Conservation (phyloP, 2,888 invertebrate genomes). For the Lepidochitona cinerea region DNA sequence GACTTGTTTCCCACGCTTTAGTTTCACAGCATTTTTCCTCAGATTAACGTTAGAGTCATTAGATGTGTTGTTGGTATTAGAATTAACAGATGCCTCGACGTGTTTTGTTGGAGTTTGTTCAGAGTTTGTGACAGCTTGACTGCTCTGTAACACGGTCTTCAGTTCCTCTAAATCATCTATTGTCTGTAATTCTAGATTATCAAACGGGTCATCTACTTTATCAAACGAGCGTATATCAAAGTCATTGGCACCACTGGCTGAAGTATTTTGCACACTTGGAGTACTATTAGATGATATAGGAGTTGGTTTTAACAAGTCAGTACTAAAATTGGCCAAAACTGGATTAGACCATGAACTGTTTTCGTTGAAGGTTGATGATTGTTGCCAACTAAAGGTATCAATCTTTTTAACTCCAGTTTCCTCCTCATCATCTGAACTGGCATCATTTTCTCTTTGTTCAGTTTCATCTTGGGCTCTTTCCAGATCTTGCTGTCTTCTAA, state of each 20-base stretch:
- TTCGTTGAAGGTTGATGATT: neutral
- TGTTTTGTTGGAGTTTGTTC: neutral
- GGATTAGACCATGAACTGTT: neutral
- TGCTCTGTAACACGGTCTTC: slow-evolving; percentile 42
- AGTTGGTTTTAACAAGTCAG: neutral
- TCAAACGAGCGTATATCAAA: slow-evolving; percentile 60
- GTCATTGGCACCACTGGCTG: slow-evolving; percentile 19
- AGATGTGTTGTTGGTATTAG: neutral
- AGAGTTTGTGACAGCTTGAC: neutral
- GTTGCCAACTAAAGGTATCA: neutral
- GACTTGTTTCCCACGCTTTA: neutral
- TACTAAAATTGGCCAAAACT: neutral
- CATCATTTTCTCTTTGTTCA: slow-evolving; percentile 11
- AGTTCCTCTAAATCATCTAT: slow-evolving; percentile 60
- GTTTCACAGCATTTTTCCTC: neutral
- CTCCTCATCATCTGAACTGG: neutral
- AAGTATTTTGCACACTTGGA: neutral
- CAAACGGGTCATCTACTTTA: slow-evolving; percentile 59
- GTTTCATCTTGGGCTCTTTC: slow-evolving; percentile 11
- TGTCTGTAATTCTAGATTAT: slow-evolving; percentile 55
- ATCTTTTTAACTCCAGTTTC: neutral
- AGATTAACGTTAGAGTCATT: neutral
- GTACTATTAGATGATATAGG: neutral
- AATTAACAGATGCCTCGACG: neutral
- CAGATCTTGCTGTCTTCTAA: slow-evolving; percentile 2